These are phyloP conservation scores for Spisula solida DNA, from an alignment of 2,888 invertebrate genomes.

Conservation along the genomic window DNA sequence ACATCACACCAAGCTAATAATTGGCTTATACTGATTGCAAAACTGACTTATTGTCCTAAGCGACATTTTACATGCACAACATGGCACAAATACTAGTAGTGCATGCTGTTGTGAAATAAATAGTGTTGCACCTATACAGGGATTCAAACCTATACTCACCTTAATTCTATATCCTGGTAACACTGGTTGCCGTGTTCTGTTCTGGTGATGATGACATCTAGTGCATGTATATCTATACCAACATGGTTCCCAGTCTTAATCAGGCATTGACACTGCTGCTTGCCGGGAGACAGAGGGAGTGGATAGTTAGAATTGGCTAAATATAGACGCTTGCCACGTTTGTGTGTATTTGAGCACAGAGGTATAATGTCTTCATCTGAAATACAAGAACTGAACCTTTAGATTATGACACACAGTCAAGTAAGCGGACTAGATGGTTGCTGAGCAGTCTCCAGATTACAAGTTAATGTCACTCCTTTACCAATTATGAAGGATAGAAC, in stretches of 20 bases:
- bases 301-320: conserved; percentile 82
- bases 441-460: no score
- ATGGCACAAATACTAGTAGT: no score
- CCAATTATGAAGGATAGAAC: no score
- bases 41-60: no score
- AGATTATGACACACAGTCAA: no score
- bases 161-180: conserved; percentile 74
- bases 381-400: conserved; percentile 34
- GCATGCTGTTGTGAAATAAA: no score
- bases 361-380: conserved; percentile 78
- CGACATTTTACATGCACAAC: no score
- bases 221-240: conserved; percentile 79
- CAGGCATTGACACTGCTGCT: conserved; percentile 78
- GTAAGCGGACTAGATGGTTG: no score
- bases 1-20: no score
- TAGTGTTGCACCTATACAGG: no score
- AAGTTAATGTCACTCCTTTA: no score
- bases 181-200: conserved; percentile 72
- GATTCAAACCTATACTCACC: conserved; percentile 62
- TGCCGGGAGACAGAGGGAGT: conserved; percentile 69
- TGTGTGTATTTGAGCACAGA: conserved; percentile 78
- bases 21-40: no score
- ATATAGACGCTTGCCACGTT: conserved; percentile 78
- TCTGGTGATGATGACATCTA: conserved; percentile 76
- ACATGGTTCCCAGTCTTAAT: conserved; percentile 75